Conservation (phyloP, 2,888 invertebrate species). For the Diaprepes abbreviatus region DNA sequence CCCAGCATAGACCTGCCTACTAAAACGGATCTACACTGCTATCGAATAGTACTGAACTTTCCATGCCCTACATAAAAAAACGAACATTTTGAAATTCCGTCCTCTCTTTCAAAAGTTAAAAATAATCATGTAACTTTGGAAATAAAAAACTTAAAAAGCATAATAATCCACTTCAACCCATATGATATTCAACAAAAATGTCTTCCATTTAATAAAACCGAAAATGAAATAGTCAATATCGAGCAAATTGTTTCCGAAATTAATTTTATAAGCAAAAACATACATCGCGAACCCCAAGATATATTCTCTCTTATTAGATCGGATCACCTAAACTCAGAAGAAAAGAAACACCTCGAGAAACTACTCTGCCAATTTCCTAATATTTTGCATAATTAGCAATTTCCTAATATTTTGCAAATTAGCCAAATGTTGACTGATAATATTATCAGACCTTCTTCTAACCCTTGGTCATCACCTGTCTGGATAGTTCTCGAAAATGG, state of each 20-base stretch:
- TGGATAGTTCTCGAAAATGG: no score
- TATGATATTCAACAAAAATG: constrained; percentile 5
- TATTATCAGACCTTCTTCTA: no score
- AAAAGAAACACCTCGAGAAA: background rate
- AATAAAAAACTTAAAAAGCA: constrained; percentile 17
- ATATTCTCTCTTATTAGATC: background rate
- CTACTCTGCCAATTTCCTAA: constrained; percentile 38
- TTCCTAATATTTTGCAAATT: constrained; percentile 52
- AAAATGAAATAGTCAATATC: constrained; percentile 6
- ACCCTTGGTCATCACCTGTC: no score
- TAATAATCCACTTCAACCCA: constrained; percentile 5
- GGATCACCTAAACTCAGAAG: no score
- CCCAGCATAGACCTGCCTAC: background rate
- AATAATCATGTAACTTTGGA: constrained; percentile 2
- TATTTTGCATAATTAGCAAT: constrained; percentile 53
- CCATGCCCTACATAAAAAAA: background rate
- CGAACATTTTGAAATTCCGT: constrained; percentile 2
- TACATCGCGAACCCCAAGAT: background rate
- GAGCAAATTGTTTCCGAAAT: no score
- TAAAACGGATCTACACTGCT: constrained; percentile 7
- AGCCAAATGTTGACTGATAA: no score
- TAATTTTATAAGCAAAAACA: background rate
- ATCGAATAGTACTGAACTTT: constrained; percentile 12
- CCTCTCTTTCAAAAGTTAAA: background rate
- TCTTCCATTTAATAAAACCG: no score